Conservation (phyloP, 2,888 invertebrate species). For the Ormyrus labotus region DNA sequence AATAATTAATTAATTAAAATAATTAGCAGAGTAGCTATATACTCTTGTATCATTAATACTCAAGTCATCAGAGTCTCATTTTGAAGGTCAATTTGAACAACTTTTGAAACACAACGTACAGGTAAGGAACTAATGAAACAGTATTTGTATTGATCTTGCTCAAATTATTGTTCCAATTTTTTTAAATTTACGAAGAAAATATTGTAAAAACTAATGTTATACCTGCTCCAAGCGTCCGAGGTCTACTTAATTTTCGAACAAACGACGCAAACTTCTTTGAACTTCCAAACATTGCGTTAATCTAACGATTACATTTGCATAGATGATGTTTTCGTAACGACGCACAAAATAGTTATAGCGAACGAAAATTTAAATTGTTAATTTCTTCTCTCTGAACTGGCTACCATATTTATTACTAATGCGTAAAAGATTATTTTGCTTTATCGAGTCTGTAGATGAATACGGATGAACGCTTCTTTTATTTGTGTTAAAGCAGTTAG, state of each 20-base stretch:
- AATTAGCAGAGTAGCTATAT: too few relatives aligned
- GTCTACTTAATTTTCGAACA: background rate
- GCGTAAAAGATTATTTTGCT: slow-evolving; percentile 35
- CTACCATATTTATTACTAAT: background rate
- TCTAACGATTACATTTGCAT: slow-evolving; percentile 9
- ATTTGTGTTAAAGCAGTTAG: slow-evolving; percentile 30
- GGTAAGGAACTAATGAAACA: too few relatives aligned
- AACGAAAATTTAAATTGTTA: slow-evolving; percentile 42
- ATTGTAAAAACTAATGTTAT: background rate
- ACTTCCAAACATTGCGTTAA: slow-evolving; percentile 9
- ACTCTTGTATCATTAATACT: too few relatives aligned
- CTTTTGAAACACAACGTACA: too few relatives aligned
- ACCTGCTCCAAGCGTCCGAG: background rate
- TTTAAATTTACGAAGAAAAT: background rate
- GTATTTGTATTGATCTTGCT: too few relatives aligned
- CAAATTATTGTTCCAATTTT: too few relatives aligned
- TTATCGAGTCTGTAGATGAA: slow-evolving; percentile 18
- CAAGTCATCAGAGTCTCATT: too few relatives aligned
- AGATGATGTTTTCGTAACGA: slow-evolving; percentile 22
- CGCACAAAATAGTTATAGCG: background rate
- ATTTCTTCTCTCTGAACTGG: background rate
- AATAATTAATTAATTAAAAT: too few relatives aligned
- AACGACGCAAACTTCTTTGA: slow-evolving; percentile 4
- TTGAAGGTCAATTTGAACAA: too few relatives aligned
- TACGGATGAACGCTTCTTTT: slow-evolving; percentile 32